phyloP scores from a whole-genome alignment of 2,797 vertebrate species.

The Enteromius argenteus region DNA sequence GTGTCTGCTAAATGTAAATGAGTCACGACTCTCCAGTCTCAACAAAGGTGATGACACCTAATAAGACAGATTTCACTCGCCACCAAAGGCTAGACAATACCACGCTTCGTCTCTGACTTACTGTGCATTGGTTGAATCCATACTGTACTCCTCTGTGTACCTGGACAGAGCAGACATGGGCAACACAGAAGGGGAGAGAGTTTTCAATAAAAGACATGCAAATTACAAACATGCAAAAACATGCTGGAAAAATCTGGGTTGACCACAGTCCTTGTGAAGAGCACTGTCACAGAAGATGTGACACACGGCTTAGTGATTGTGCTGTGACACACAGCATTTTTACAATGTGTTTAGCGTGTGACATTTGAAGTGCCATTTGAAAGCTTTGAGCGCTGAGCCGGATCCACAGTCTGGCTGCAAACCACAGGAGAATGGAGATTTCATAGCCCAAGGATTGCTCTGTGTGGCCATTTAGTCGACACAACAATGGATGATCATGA shows the following conservation, averaged over 20 bases:
- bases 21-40: not conserved
- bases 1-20: not conserved
- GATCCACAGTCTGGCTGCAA: not conserved
- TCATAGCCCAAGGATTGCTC: constrained; percentile 11
- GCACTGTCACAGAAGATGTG: not conserved
- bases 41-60: not conserved
- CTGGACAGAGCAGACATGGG: constrained; percentile 76
- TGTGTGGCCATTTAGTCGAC: constrained; percentile 13
- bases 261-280: not conserved
- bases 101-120: constrained; percentile 73
- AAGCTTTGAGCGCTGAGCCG: not conserved
- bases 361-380: constrained; percentile 22
- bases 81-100: not conserved
- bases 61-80: not conserved
- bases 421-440: not conserved
- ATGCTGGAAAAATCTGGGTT: not conserved
- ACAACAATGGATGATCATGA: constrained; percentile 4
- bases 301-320: not conserved
- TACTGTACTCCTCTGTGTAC: constrained; percentile 86
- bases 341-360: not conserved
- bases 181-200: constrained; percentile 68
- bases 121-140: constrained; percentile 86
- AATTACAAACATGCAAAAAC: constrained; percentile 40
- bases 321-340: constrained; percentile 3
- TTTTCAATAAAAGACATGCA: constrained; percentile 44